Base-by-base conservation (phyloP, 2,797 vertebrate genomes). In the Aplochiton taeniatus region DNA sequence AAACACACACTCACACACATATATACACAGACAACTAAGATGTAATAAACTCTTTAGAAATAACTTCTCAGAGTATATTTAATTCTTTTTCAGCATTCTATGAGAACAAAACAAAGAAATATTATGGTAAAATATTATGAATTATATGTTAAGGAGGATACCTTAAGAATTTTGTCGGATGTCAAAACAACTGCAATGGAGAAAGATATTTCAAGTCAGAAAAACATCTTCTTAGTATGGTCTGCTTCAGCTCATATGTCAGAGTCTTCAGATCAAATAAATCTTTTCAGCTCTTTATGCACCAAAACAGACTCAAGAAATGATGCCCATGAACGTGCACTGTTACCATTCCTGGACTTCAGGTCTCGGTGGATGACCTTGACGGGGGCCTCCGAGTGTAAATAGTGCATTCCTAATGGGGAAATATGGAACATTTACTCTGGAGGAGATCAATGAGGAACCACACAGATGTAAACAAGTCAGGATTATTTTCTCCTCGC, bases 311-410 rank as follows among this genome's bases (percentile, higher is more conserved):
- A 54, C 12, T 46, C 9, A 14, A 48, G 13, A 13, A 46, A 8
- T 8, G 0, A 18, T 68, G 11, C 9, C n/a, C 6, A 51, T 53
- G 14, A 46, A 71, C 43, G 0, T 53, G 64, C 50, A 52, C 1
- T 0, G 0, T 93, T 94, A 99, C 97, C 98, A 67, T 99, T 99
- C 85, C 96, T 93, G 83, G 98, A 99, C 81, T 99, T 99, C 56
- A 99, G 92, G 85, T 99, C 98, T 88, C 98, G 90, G 93, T 99
- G 98, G 87, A 99, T 99, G 84, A 99, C 98, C 83, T 94, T 97
- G 18, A 99, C 89, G 0, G 97, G 98, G 65, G 98, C 97, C 75
- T 99, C 98, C 77, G 95, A 94, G 66, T 99, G 98, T 85, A 99
- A 94, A 81, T 99, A 99, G 83, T 99, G 96, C 92, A 99, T 96